Evolutionary conservation across 2,113 vertebrate genomes (phyloP), one percentile per base, ranked within the genome.

Genomic region (Pterocles gutturalis): DNA sequence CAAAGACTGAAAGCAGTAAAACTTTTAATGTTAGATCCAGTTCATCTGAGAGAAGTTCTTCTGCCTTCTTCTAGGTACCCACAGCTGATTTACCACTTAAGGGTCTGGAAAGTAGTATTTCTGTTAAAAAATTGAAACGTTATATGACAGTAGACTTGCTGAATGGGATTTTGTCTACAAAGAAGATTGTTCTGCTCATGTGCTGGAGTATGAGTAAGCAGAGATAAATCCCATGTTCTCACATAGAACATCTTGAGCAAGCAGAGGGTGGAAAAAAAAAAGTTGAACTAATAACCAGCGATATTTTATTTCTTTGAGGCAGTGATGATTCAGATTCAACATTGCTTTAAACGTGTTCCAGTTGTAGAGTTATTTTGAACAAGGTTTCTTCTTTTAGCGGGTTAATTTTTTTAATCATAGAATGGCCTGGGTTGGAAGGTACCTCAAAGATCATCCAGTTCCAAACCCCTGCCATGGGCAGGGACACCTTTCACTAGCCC

Each of bases 211-310:
- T 0, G 0, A 51, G 16, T 29, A 64, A 36, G 24, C 43, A 71
- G 67, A 76, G 62, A 67, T 38, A 60, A 83, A 77, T 84, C 60
- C 38, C 24, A 26, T 65, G n/a, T 82, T 73, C 65, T 89, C 5
- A 1, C 29, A 70, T 29, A n/a, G 60, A n/a, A 28, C 5, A 17
- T 78, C 34, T 51, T 49, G 4, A 60, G 9, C 65, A 54, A 26
- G 31, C 75, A 41, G 51, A 49, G 16, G 3, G 17, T 26, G 0
- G 8, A 2, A 3, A 17, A 15, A 17, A 15, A 2, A 2, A 58
- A 38, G 1, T 48, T 62, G 17, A 76, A 15, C 24, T 71, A 48
- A 55, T 51, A 87, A 45, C 7, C 17, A 10, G 48, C 87, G 45
- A 3, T 49, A 7, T 92, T 92, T 87, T 77, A 26, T 71, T 76